Percentiles rank a stretch among this genome's conserved stretches.
Evolutionary conservation across 2,888 invertebrate species (phyloP).

Genomic region (Cataglyphis altisquamis): DNA sequence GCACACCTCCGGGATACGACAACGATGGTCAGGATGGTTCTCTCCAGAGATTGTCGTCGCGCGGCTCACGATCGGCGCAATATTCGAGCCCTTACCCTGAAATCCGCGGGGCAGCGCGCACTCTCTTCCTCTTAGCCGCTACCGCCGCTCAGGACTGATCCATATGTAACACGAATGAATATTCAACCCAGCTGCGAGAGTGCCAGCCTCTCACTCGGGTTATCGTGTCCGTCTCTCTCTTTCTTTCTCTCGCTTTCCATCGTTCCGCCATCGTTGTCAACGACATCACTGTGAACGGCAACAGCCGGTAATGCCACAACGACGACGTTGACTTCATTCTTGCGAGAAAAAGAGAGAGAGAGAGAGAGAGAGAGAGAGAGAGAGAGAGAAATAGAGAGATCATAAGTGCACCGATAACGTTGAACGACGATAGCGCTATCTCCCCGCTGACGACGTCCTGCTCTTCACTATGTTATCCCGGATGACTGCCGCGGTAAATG

Average conservation of each 20-base stretch:
- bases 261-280: constrained; percentile 61
- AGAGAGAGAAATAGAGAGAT: constrained; percentile 69
- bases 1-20: constrained; percentile 53
- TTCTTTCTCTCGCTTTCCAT: constrained; percentile 19
- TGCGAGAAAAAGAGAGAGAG: not conserved
- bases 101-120: constrained; percentile 62
- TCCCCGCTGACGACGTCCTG: constrained; percentile 48
- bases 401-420: constrained; percentile 82
- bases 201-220: constrained; percentile 69
- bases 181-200: constrained; percentile 82
- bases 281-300: constrained; percentile 72
- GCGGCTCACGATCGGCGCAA: constrained; percentile 68
- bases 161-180: constrained; percentile 86
- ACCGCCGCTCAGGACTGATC: constrained; percentile 82
- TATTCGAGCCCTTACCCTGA: constrained; percentile 74
- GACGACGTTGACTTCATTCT: constrained; percentile 25
- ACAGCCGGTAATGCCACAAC: constrained; percentile 61
- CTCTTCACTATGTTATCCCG: constrained; percentile 46
- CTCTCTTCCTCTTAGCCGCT: constrained; percentile 71
- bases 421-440: constrained; percentile 71
- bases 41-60: constrained; percentile 56
- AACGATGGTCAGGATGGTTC: constrained; percentile 56
- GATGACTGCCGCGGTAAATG: constrained; percentile 56
- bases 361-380: constrained; percentile 61
- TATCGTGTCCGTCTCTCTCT: constrained; percentile 38